Conservation (phyloP, 2,888 invertebrate species). For the Stenoptilia bipunctidactyla region DNA sequence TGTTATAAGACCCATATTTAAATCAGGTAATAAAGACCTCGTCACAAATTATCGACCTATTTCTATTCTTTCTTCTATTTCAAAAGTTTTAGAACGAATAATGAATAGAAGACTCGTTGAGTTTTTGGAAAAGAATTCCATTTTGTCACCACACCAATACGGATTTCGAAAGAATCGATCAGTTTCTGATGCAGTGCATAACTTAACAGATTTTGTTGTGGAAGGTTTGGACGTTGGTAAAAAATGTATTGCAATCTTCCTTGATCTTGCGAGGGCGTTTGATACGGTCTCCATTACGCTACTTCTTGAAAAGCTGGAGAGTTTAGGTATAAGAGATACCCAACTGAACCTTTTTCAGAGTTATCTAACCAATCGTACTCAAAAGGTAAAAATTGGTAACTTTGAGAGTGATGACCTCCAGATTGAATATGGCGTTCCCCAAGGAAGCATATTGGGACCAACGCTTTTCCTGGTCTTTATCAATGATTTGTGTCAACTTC, state of each 20-base stretch:
- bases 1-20: too few species aligned
- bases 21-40: too few species aligned
- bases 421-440: constrained; percentile 10
- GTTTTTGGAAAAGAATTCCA: constrained; percentile 5
- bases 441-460: constrained; percentile 13
- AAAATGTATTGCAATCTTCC: constrained; percentile 2
- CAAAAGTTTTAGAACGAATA: not conserved
- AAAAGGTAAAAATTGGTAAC: constrained; percentile 6
- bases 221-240: not conserved
- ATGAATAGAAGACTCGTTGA: constrained; percentile 2
- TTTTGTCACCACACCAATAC: constrained; percentile 7
- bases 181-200: constrained; percentile 5
- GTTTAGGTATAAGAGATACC: constrained; percentile 9
- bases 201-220: not conserved
- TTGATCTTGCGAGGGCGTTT: constrained; percentile 9
- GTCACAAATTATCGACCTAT: too few species aligned
- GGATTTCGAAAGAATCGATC: constrained; percentile 8
- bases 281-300: constrained; percentile 11
- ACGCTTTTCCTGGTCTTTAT: constrained; percentile 6
- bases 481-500: constrained; percentile 1
- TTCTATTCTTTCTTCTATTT: too few species aligned
- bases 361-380: constrained; percentile 7
- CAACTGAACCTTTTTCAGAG: constrained; percentile 7
- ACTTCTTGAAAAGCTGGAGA: constrained; percentile 10
- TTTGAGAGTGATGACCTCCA: not conserved